Evolutionary conservation across 2,113 vertebrate genomes (phyloP), one percentile per base, ranked within the genome.

Genomic region (Colossoma macropomum): DNA sequence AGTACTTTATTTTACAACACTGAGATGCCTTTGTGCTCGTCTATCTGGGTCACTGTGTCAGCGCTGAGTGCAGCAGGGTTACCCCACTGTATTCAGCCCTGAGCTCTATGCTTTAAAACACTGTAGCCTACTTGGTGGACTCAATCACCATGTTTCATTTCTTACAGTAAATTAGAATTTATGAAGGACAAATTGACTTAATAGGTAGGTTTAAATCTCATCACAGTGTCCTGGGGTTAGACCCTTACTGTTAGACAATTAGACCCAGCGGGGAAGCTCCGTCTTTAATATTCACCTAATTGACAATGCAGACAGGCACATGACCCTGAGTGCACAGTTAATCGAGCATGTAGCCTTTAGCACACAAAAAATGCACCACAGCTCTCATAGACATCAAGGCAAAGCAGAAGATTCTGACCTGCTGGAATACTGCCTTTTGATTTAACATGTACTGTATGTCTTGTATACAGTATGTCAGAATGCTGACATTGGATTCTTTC

Each of bases 161-260:
- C 89, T 92, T 90, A 91, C 90, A 90, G 89, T 93, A 89, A 92
- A 92, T 90, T 82, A 80, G 85, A 91, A 90, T 90, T 91, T 87
- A 89, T 90, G 91, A 86, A 89, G 90, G 89, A 91, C 86, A 93
- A 94, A 90, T 92, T 91, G 89, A 91, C 88, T 90, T 90, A 90
- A 91, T 92, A 89, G 74, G 4, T 90, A 85, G 88, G 91, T 90
- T 91, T 92, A 92, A 92, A 92, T 91, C 83, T 83, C 91, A 91
- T 92, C 86, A 91, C 88, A 87, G 90, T 90, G 89, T 93, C 91
- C 91, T 90, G 85, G 82, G 68, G 48, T 87, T 90, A 85, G 77
- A 89, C 83, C 89, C 90, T 93, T 87, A 88, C 82, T 86, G 86
- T 90, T 92, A 90, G 27, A 52, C 34, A 62, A 93, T 91, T 92